These are phyloP conservation scores for Amaurobius ferox DNA, from an alignment of 2,888 invertebrate species.

Conservation along the genomic window DNA sequence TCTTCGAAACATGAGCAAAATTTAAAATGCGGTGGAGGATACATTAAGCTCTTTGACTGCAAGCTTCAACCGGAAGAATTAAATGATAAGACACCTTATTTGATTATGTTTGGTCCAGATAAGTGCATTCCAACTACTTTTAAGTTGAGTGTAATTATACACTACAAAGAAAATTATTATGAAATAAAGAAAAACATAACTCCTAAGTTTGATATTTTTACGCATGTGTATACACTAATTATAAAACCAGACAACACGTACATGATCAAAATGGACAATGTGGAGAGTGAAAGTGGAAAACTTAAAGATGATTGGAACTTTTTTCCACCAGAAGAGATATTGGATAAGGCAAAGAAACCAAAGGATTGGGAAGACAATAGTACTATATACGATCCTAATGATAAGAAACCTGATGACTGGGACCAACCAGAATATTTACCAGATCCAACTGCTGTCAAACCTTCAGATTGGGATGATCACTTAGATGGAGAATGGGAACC, in stretches of 20 bases:
- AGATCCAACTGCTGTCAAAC: constrained; percentile 97
- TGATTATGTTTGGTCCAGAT: constrained; percentile 99
- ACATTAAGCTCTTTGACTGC: constrained; percentile 92
- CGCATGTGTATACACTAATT: constrained; percentile 97
- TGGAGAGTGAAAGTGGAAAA: constrained; percentile 93
- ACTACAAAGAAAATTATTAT: constrained; percentile 98
- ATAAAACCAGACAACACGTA: constrained; percentile 98
- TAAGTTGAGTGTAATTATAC: constrained; percentile 99
- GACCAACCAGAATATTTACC: constrained; percentile 98
- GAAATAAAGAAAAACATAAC: constrained; percentile 98
- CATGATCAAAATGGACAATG: constrained; percentile 96
- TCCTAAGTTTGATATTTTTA: constrained; percentile 95
- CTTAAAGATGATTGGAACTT: constrained; percentile 99
- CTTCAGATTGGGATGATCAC: constrained; percentile 99
- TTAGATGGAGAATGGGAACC: constrained; percentile 99
- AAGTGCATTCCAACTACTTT: constrained; percentile 99
- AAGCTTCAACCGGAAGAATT: constrained; percentile 93
- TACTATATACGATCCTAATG: constrained; percentile 96
- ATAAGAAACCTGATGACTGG: constrained; percentile 98
- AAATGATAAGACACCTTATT: constrained; percentile 97
- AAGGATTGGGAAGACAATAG: constrained; percentile 97
- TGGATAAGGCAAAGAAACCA: constrained; percentile 97
- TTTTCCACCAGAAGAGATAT: constrained; percentile 97
- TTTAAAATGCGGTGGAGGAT: constrained; percentile 98
- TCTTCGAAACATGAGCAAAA: constrained; percentile 99